Evolutionary conservation across 2,888 invertebrate genomes (phyloP).

Genomic region (Temnothorax ravouxi): DNA sequence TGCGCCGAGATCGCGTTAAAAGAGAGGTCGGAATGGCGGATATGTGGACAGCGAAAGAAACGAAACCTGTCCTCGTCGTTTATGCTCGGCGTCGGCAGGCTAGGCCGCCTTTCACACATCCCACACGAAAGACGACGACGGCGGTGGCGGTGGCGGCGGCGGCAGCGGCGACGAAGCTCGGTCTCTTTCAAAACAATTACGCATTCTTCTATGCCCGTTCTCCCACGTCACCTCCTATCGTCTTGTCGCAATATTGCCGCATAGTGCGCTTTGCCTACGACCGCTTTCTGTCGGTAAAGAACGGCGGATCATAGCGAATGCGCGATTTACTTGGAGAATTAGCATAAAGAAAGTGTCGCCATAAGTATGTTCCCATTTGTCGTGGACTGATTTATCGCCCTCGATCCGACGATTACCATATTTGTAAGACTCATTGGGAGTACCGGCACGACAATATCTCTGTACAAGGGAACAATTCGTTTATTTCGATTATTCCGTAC

Average conservation of each 20-base stretch:
- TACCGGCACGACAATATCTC: not conserved
- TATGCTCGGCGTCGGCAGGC: constrained; percentile 68
- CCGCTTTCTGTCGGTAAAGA: constrained; percentile 31
- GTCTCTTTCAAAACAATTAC: constrained; percentile 83
- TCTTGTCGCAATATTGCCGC: constrained; percentile 64
- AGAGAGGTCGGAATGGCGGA: constrained; percentile 61
- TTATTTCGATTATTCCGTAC: not conserved
- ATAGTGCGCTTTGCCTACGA: constrained; percentile 57
- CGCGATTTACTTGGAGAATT: constrained; percentile 37
- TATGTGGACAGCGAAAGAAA: constrained; percentile 70
- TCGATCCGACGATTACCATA: constrained; percentile 32
- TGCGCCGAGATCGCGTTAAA: constrained; percentile 50
- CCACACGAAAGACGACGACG: constrained; percentile 76
- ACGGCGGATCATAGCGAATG: constrained; percentile 24
- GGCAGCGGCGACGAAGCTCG: constrained; percentile 70
- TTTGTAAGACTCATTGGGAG: constrained; percentile 34
- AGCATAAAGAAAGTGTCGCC: constrained; percentile 49
- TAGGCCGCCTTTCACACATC: constrained; percentile 80
- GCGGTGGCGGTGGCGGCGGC: not conserved
- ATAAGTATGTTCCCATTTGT: constrained; percentile 47
- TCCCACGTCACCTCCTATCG: constrained; percentile 77
- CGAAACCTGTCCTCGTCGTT: constrained; percentile 73
- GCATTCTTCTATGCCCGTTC: constrained; percentile 80
- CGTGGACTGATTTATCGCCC: constrained; percentile 44
- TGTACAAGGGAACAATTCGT: not conserved